Base-by-base conservation (phyloP, 2,113 vertebrate genomes). In the Penelope pileata region DNA sequence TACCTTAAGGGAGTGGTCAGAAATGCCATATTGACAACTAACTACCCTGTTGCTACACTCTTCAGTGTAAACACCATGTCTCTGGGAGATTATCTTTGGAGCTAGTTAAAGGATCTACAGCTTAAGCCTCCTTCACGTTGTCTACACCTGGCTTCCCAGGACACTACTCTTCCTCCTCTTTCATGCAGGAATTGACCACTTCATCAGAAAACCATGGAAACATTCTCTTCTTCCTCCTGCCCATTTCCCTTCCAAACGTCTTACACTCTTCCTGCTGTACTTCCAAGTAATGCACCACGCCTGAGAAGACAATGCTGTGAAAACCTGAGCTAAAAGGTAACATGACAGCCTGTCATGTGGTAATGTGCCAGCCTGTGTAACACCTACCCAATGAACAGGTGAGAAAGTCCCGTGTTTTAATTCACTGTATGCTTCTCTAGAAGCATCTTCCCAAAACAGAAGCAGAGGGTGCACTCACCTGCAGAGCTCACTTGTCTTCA, bases 81-180 rank as follows among this genome's bases (percentile, higher is more conserved):
- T 91, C 76, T 67, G 94, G 94, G 91, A 95, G 93, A 91, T 90
- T 80, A 94, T 94, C 94, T 97, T 93, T 86, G 79, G 24, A 64
- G 76, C 38, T 36, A 88, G 79, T 83, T 93, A 88, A 83, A 83
- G 60, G 72, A 90, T 77, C 56, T 74, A 75, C 42, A 87, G 66
- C 84, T 88, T 94, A 83, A 59, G 87, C 66, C 82, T 89, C 60
- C 60, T 48, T 76, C 59, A 86, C 30, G 26, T 17, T 75, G 40
- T 60, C 72, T 82, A 80, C 68, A 81, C 68, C 48, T 83, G 54
- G 54, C 56, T 88, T 67, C 83, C 32, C 73, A 40, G 59, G 64
- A 86, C 70, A 58, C 0, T 2, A 75, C 69, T 85, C 89, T 54
- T 63, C 13, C 72, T 78, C 40, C 68, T 76, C 67, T 88, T 91